These are phyloP conservation scores for Pseudococcus longispinus DNA, from an alignment of 2,888 invertebrate genomes.

Conservation along the genomic window DNA sequence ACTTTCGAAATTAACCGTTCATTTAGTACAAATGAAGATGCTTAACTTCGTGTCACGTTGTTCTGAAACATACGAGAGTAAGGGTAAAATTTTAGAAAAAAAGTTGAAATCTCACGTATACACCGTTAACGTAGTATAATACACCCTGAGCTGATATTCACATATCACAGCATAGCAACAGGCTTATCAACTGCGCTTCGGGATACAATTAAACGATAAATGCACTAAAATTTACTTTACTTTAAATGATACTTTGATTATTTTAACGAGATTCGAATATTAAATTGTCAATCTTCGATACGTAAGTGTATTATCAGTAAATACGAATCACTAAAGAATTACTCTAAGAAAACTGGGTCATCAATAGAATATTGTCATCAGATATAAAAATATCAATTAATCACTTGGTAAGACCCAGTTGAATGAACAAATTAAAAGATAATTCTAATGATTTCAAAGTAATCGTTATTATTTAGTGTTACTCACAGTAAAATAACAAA, in stretches of 20 bases:
- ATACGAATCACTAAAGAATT: constrained; percentile 40
- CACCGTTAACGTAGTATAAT: not conserved
- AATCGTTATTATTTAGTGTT: constrained; percentile 2
- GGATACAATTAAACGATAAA: not conserved
- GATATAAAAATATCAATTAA: not conserved
- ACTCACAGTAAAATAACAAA: constrained; percentile 32
- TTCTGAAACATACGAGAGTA: constrained; percentile 35
- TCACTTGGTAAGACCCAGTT: not conserved
- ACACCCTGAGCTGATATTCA: not conserved
- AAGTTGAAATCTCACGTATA: constrained; percentile 6
- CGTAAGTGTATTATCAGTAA: constrained; percentile 45
- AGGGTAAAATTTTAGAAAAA: constrained; percentile 21
- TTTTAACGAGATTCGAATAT: not conserved
- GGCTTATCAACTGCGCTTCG: constrained; percentile 38
- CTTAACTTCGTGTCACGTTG: not conserved
- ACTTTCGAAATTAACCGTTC: not conserved
- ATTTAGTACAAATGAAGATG: not conserved
- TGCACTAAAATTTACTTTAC: not conserved
- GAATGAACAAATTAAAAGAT: not conserved
- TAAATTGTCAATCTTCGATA: not conserved
- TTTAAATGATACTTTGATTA: not conserved
- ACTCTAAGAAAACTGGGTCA: constrained; percentile 52
- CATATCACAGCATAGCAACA: constrained; percentile 45
- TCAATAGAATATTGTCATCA: constrained; percentile 21
- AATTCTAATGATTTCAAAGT: not conserved